Base-by-base conservation (phyloP, 2,888 invertebrate genomes). In the Chloromyia formosa region DNA sequence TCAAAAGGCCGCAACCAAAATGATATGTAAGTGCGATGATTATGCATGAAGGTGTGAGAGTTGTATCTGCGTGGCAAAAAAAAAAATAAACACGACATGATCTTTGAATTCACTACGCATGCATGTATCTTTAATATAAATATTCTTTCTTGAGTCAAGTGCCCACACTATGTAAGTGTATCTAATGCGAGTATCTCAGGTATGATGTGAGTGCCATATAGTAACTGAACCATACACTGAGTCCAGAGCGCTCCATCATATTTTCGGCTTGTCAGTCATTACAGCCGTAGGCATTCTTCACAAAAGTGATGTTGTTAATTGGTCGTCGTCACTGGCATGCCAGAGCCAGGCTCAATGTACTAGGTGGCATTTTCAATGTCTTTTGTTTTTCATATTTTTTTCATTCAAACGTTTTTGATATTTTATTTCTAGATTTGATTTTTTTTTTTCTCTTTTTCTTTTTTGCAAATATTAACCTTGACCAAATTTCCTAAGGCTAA, bases 281-380 rank as follows among this genome's bases (percentile, higher is more conserved):
- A 14, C 49, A 49, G 66, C 66, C 66, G 66, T 49, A 66, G 66
- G 66, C 66, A 49, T 66, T 66, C 66, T 66, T 62, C 20, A 35
- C 27, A n/a, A 49, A 66, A 66, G 49, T 66, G 66, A 66, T 66
- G 66, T 62, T 62, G 62, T 66, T 66, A 66, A 66, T 66, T 66
- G 66, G 66, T 66, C 66, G 66, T 66, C 66, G 66, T 45, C 20
- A 35, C 27, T 35, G 27, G 27, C 7, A 35, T 35, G 27, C 27
- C 27, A 35, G 27, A 4, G 27, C 27, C 27, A 2, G 27, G 27
- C 27, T 4, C 27, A 35, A 35, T 35, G 49, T 14, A 49, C 66
- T 66, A 66, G 66, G 66, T 66, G 66, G 66, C 66, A 66, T 66
- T 66, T 66, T 49, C 66, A 66, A 66, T 66, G 66, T 45, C 66